phyloP scores from a whole-genome alignment of 2,888 invertebrate species.

The Pomacea canaliculata region DNA sequence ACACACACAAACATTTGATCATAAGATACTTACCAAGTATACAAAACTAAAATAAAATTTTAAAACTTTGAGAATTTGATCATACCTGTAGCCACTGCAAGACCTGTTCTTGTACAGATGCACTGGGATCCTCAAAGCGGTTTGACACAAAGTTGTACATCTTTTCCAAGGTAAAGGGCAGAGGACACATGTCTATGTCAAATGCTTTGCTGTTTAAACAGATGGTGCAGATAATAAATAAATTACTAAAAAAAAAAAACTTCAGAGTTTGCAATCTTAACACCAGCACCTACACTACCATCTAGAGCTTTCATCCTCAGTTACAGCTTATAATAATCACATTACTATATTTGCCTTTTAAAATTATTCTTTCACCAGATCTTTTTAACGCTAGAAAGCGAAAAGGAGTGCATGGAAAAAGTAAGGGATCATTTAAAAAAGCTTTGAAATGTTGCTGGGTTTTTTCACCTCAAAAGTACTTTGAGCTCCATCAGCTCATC shows the following conservation, averaged over 20 bases:
- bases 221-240: constrained; percentile 2
- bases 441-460: too few species aligned
- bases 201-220: constrained; percentile 85
- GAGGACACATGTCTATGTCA: constrained; percentile 94
- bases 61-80: background rate
- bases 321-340: too few species aligned
- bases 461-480: constrained; percentile 78
- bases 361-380: too few species aligned
- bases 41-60: too few species aligned
- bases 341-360: too few species aligned
- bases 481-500: constrained; percentile 88
- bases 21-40: too few species aligned
- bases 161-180: constrained; percentile 93
- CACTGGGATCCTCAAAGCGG: constrained; percentile 75
- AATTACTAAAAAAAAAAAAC: background rate
- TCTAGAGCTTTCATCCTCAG: too few species aligned
- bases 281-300: background rate
- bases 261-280: background rate
- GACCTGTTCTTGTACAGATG: constrained; percentile 71
- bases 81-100: constrained; percentile 72
- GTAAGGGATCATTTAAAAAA: too few species aligned
- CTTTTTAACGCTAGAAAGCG: too few species aligned
- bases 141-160: constrained; percentile 94
- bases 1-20: too few species aligned
- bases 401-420: too few species aligned